A percentile compares a stretch with the other conserved stretches of the same genome.
Evolutionary conservation across 37 sponge, comb jelly and placozoan species (phyloP).

Genomic region (Halisarca cf. caerulea): DNA sequence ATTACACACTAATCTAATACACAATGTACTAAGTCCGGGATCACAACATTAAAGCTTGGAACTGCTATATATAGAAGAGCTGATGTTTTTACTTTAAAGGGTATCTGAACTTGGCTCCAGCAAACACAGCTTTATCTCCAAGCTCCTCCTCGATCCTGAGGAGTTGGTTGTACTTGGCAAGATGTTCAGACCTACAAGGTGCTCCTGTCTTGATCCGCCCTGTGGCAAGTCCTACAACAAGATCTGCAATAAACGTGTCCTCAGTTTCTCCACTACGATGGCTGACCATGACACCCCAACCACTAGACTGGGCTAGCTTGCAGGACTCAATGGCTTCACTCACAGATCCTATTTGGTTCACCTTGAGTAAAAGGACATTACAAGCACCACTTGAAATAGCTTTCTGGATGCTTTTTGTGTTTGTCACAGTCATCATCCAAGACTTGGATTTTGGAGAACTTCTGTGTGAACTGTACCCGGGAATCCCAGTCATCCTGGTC

Average conservation of each 20-base stretch:
- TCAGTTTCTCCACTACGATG: slow-evolving; percentile 99
- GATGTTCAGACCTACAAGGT: slow-evolving; percentile 97
- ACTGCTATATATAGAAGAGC: no score
- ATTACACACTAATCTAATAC: no score
- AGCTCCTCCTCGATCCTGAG: slow-evolving; percentile 99
- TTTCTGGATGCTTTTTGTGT: slow-evolving; percentile 87
- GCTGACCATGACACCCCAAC: slow-evolving; percentile 99
- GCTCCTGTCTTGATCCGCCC: slow-evolving; percentile 99
- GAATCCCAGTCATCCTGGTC: slow-evolving; percentile 98
- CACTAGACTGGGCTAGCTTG: slow-evolving; percentile 81
- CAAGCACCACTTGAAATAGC: slow-evolving; percentile 93
- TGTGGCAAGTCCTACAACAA: slow-evolving; percentile 97
- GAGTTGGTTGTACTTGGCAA: slow-evolving; percentile 99
- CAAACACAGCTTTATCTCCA: slow-evolving; percentile 90
- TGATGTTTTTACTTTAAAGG: slow-evolving; percentile 63
- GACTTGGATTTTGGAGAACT: slow-evolving; percentile 23
- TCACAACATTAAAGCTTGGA: no score
- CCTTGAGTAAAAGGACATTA: slow-evolving; percentile 97
- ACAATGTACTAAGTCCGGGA: no score
- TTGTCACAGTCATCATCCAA: slow-evolving; percentile 98
- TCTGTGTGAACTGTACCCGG: slow-evolving; percentile 57
- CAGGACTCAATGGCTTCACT: slow-evolving; percentile 95
- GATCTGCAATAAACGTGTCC: slow-evolving; percentile 99
- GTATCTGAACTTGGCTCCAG: slow-evolving; percentile 92
- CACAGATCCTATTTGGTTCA: slow-evolving; percentile 98